Percentiles rank a stretch among this genome's conserved stretches.
phyloP scores from a whole-genome alignment of 2,888 invertebrate species.

The Lottia scabra region DNA sequence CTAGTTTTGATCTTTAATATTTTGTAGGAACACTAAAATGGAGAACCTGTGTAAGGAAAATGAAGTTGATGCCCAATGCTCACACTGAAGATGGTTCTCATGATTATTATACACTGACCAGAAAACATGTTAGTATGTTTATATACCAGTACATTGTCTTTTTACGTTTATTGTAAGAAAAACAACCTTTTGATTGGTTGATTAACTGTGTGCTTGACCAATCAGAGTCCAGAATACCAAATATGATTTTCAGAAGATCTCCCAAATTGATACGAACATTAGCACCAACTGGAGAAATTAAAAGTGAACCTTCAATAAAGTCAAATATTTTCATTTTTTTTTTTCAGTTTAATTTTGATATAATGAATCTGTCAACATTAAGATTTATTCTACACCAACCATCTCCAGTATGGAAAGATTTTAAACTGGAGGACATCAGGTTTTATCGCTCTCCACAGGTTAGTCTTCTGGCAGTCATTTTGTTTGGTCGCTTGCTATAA shows the following conservation, averaged over 20 bases:
- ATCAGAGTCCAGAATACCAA: no score
- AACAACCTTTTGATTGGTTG: no score
- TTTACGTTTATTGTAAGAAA: no score
- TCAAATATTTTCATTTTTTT: background rate
- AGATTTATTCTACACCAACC: slow-evolving; percentile 65
- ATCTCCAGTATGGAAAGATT: slow-evolving; percentile 67
- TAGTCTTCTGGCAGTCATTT: slow-evolving; percentile 12
- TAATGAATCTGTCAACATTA: slow-evolving; percentile 53
- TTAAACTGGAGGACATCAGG: slow-evolving; percentile 61
- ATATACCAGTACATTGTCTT: no score
- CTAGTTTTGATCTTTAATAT: background rate
- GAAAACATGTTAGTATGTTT: slow-evolving; percentile 49
- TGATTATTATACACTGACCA: slow-evolving; percentile 55
- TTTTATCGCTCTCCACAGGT: slow-evolving; percentile 49
- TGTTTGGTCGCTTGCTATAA: no score
- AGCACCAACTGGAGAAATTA: no score
- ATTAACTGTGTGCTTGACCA: no score
- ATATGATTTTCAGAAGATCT: no score
- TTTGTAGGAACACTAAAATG: slow-evolving; percentile 52
- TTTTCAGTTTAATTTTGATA: slow-evolving; percentile 54
- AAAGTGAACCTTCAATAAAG: no score
- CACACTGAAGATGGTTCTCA: slow-evolving; percentile 63
- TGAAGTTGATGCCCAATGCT: slow-evolving; percentile 63
- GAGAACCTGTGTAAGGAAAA: slow-evolving; percentile 53
- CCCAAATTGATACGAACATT: no score